Percentiles rank a stretch among this genome's conserved stretches.
Evolutionary conservation across 2,113 vertebrate genomes (phyloP).

Genomic region (Sceloporus undulatus): DNA sequence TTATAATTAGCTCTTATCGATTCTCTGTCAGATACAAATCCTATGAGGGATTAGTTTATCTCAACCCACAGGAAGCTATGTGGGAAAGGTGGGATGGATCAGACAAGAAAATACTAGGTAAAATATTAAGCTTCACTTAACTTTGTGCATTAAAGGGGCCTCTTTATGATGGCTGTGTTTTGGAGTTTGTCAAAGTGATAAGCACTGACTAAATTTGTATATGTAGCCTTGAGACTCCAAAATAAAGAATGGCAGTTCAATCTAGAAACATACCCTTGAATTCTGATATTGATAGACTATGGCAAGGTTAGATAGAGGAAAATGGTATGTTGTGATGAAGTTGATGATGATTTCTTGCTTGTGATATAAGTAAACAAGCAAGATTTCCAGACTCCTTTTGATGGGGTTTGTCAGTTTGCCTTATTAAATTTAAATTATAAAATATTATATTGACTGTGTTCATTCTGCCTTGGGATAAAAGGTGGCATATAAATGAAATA

Average conservation of each 20-base stretch:
- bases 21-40: conserved; percentile 10
- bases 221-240: too few relatives aligned
- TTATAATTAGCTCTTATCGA: conserved; percentile 30
- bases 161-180: background rate
- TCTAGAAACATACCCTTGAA: background rate
- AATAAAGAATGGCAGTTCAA: too few relatives aligned
- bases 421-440: too few relatives aligned
- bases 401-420: background rate
- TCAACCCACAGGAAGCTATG: conserved; percentile 14
- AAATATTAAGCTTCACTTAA: conserved; percentile 11
- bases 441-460: too few relatives aligned
- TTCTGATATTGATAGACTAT: background rate
- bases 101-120: background rate
- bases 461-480: too few relatives aligned
- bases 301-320: background rate
- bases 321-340: too few relatives aligned
- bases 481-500: too few relatives aligned
- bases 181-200: background rate
- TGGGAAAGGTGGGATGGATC: background rate
- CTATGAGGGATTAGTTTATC: conserved; percentile 26
- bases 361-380: background rate
- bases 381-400: background rate
- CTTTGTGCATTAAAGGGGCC: background rate
- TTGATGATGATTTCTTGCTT: background rate
- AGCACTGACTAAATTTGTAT: background rate